Conservation (phyloP, 1,140 invertebrate genomes). For the Stegodyphus dumicola region DNA sequence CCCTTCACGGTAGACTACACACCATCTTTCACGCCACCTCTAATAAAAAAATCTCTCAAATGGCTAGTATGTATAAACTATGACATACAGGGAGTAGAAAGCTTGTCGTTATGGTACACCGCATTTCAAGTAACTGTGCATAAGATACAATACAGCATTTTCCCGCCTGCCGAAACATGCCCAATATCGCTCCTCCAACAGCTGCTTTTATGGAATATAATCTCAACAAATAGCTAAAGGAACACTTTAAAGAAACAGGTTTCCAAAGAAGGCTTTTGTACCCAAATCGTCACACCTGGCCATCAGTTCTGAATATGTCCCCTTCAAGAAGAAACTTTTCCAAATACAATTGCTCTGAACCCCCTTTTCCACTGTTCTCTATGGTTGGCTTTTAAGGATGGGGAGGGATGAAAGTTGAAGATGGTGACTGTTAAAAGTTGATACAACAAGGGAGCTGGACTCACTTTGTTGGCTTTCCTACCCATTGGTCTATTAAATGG, state of each 20-base stretch:
- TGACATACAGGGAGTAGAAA: not conserved
- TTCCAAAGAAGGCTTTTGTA: slow-evolving; percentile 29
- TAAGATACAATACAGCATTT: slow-evolving; percentile 8
- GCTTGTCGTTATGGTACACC: not conserved
- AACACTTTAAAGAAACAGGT: slow-evolving; percentile 52
- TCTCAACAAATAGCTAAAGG: slow-evolving; percentile 51
- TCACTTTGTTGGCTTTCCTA: not conserved
- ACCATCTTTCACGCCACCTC: no score
- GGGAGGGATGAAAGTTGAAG: not conserved
- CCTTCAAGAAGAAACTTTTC: not conserved
- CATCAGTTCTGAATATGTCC: slow-evolving; percentile 6
- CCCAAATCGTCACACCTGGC: slow-evolving; percentile 49
- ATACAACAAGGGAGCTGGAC: not conserved
- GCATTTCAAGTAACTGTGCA: slow-evolving; percentile 34
- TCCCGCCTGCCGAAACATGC: not conserved
- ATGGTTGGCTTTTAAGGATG: not conserved
- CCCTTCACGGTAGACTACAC: no score
- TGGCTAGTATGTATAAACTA: not conserved
- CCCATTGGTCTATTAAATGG: slow-evolving; percentile 42
- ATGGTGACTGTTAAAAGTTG: slow-evolving; percentile 18
- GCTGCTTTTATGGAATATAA: slow-evolving; percentile 48
- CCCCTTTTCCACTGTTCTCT: not conserved
- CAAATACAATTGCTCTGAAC: slow-evolving; percentile 4
- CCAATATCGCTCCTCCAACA: slow-evolving; percentile 1
- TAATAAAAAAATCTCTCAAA: no score